Evolutionary conservation across 2,888 invertebrate species (phyloP).

Genomic region (Labia minor): DNA sequence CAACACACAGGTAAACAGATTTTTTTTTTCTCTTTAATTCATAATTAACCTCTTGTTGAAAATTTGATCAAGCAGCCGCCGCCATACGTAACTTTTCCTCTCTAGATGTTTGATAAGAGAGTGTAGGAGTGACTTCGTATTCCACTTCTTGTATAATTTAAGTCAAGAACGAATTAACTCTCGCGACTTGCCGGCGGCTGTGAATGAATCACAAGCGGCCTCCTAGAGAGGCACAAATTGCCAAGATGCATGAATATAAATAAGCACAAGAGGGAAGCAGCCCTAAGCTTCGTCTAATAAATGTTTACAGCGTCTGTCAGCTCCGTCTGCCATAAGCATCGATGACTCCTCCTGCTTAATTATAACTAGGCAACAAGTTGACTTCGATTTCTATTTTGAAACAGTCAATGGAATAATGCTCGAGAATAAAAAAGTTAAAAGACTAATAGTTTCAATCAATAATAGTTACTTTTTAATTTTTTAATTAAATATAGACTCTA

Average conservation of each 20-base stretch:
- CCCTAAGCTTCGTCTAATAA: neutral
- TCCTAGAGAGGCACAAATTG: neutral
- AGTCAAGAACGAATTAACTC: slow-evolving; percentile 13
- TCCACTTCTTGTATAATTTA: slow-evolving; percentile 3
- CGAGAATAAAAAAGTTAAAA: too few relatives aligned
- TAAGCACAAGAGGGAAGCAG: neutral
- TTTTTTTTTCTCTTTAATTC: too few relatives aligned
- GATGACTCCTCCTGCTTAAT: neutral
- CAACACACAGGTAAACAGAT: too few relatives aligned
- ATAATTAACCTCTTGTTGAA: neutral
- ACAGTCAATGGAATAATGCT: too few relatives aligned
- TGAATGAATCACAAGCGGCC: slow-evolving; percentile 6
- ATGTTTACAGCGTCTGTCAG: neutral
- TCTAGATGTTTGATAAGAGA: neutral
- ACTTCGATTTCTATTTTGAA: neutral
- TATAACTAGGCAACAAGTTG: neutral
- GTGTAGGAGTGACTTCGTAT: neutral
- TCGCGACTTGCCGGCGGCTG: neutral
- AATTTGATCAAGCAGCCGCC: neutral
- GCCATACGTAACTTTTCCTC: neutral
- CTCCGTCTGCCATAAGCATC: neutral
- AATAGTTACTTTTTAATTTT: too few relatives aligned
- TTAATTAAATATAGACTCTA: too few relatives aligned
- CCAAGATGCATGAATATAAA: slow-evolving; percentile 13
- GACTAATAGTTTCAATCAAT: too few relatives aligned